Percentiles rank a stretch among this genome's conserved stretches.
Conservation (phyloP, 2,113 vertebrate genomes). For the Poicephalus meyeri region DNA sequence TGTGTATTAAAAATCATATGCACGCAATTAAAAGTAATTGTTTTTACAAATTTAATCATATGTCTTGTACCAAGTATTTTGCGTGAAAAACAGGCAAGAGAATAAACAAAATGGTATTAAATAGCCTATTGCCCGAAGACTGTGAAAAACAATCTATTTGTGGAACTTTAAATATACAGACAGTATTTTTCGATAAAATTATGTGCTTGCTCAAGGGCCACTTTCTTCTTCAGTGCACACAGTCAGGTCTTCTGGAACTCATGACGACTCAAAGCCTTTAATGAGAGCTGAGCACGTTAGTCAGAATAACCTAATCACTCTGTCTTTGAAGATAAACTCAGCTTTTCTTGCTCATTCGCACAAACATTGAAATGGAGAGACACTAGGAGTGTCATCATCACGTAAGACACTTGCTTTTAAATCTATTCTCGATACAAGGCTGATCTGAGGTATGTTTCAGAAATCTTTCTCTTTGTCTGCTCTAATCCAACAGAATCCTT, state of each 20-base stretch:
- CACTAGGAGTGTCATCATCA: slow-evolving; percentile 1
- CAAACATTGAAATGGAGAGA: neutral
- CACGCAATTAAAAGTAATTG: slow-evolving; percentile 6
- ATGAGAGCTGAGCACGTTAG: slow-evolving; percentile 53
- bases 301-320: slow-evolving; percentile 36
- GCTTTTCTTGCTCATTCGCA: neutral
- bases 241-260: slow-evolving; percentile 37
- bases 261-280: slow-evolving; percentile 36
- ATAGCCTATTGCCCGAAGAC: neutral
- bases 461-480: slow-evolving; percentile 46
- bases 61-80: neutral
- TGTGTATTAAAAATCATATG: neutral
- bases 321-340: slow-evolving; percentile 50
- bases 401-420: slow-evolving; percentile 52
- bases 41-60: neutral
- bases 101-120: neutral
- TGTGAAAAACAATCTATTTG: neutral
- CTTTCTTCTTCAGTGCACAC: neutral
- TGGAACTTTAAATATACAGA: neutral
- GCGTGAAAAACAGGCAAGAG: neutral
- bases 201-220: slow-evolving; percentile 2
- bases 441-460: slow-evolving; percentile 30
- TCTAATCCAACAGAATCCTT: slow-evolving; percentile 64
- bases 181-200: slow-evolving; percentile 29
- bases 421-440: slow-evolving; percentile 30